Percentiles rank a stretch among this genome's conserved stretches.
These are phyloP conservation scores for Hucho hucho DNA, from an alignment of 2,113 vertebrate species.

Conservation along the genomic window DNA sequence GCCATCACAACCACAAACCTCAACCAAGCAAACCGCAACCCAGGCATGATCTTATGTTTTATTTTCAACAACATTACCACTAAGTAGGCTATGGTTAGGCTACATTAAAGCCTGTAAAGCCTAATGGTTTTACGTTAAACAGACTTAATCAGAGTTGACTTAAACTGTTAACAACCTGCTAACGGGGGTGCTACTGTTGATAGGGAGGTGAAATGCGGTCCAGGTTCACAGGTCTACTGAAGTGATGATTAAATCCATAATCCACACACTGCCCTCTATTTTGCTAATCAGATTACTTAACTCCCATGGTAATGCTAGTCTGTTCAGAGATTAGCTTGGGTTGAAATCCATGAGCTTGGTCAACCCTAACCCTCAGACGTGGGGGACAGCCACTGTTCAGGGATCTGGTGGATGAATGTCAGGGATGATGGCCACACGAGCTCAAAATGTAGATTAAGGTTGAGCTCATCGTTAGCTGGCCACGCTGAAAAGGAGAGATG, in stretches of 20 bases:
- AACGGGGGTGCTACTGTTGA: too few species aligned
- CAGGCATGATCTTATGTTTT: neutral
- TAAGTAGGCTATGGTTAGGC: neutral
- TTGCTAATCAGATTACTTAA: neutral
- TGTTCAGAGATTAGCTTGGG: neutral
- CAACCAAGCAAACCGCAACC: too few species aligned
- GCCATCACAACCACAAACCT: neutral
- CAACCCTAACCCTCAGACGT: neutral
- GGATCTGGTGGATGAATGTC: neutral
- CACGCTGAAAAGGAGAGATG: too few species aligned
- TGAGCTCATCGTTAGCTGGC: too few species aligned
- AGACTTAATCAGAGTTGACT: too few species aligned
- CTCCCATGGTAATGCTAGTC: neutral
- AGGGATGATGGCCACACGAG: neutral
- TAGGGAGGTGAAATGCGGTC: too few species aligned
- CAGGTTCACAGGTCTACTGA: too few species aligned
- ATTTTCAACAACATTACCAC: neutral
- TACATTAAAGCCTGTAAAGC: too few species aligned
- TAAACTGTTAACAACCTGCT: too few species aligned
- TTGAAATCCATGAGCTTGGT: neutral
- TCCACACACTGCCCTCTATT: neutral
- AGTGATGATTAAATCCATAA: neutral
- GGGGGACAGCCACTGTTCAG: neutral
- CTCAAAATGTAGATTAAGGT: too few species aligned
- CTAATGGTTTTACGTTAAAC: too few species aligned